Conservation (phyloP, 1,140 invertebrate genomes). For the Subanguina moxae region DNA sequence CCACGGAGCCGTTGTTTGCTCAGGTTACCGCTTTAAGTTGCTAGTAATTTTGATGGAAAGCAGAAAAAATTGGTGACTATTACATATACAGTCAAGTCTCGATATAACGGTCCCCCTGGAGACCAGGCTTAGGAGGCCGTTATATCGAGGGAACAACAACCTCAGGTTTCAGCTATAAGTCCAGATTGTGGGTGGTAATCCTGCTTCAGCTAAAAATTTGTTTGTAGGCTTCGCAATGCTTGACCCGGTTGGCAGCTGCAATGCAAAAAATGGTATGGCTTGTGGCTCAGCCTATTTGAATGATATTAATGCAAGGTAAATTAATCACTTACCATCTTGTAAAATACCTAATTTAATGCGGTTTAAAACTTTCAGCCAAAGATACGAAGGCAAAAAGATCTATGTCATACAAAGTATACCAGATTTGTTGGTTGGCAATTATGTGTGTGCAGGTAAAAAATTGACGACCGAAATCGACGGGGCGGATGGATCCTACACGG, state of each 20-base stretch:
- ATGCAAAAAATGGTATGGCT: constrained; percentile 23
- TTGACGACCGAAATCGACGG: constrained; percentile 4
- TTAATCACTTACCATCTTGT: no score
- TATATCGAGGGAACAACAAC: no score
- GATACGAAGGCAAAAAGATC: constrained; percentile 4
- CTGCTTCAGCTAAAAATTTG: no score
- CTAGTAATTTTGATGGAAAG: no score
- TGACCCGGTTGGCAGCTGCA: constrained; percentile 5
- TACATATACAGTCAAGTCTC: no score
- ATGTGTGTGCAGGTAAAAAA: background rate
- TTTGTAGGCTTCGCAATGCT: no score
- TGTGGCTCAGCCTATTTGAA: constrained; percentile 20
- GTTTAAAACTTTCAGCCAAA: background rate
- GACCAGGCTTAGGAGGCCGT: no score
- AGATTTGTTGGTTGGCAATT: constrained; percentile 2
- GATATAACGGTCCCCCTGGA: no score
- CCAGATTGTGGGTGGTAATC: no score
- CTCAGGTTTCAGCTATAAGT: no score
- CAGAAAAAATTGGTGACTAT: no score
- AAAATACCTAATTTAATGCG: no score
- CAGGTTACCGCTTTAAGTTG: background rate
- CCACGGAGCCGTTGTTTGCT: constrained; percentile 9
- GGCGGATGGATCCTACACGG: background rate
- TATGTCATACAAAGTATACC: constrained; percentile 10
- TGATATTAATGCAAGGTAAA: constrained; percentile 26